Conservation (phyloP, 2,888 invertebrate genomes). For the Geotrupes spiniger region DNA sequence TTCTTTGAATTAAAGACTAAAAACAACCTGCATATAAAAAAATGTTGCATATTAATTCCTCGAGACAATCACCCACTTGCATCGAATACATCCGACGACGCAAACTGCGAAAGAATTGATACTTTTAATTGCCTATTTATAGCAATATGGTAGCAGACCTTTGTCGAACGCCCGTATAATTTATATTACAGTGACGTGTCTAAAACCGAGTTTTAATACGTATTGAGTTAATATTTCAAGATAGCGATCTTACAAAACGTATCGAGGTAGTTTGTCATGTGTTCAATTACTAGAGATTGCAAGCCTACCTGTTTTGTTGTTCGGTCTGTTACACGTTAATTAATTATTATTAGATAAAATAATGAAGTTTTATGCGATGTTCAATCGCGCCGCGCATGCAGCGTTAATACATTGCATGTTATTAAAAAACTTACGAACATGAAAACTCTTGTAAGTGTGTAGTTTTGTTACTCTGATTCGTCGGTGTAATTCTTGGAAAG, state of each 20-base stretch:
- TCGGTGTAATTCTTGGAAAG: too few species aligned
- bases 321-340: slow-evolving; percentile 19
- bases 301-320: slow-evolving; percentile 17
- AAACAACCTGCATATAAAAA: too few species aligned
- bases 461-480: too few species aligned
- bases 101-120: too few species aligned
- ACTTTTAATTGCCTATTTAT: too few species aligned
- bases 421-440: too few species aligned
- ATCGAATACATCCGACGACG: too few species aligned
- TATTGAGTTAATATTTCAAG: slow-evolving; percentile 30
- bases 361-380: slow-evolving; percentile 19
- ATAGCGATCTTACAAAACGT: slow-evolving; percentile 23
- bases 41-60: too few species aligned
- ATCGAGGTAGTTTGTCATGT: slow-evolving; percentile 26
- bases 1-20: too few species aligned
- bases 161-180: slow-evolving; percentile 15
- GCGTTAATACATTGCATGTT: too few species aligned
- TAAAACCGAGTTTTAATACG: slow-evolving; percentile 18
- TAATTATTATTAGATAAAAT: slow-evolving; percentile 20
- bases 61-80: too few species aligned
- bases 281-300: slow-evolving; percentile 26
- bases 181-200: slow-evolving; percentile 23
- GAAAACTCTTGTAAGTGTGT: too few species aligned
- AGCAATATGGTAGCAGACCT: slow-evolving; percentile 3
- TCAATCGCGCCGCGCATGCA: slow-evolving; percentile 16